Base-by-base conservation (phyloP, 2,888 invertebrate species). In the Polyploca ridens region DNA sequence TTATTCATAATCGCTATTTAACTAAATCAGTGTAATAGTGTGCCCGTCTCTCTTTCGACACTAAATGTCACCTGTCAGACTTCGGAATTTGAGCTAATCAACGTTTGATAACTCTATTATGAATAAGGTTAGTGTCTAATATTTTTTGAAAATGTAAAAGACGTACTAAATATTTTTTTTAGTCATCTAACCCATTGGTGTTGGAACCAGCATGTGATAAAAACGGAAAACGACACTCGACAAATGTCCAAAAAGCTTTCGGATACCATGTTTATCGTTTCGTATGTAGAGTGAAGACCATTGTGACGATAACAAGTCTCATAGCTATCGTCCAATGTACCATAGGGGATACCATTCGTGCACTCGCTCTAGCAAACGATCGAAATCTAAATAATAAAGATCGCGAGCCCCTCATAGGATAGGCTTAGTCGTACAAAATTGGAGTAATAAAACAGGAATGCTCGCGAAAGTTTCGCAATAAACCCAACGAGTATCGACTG, bases 381-480 rank as follows among this genome's bases (percentile, higher is more conserved):
- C 88, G 87, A 90, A 91, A 91, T 92, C 90, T 91, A 91, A 92
- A 93, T 92, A 93, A 92, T 91, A 92, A 91, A 92, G 90, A 91
- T 90, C 86, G 89, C 86, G 81, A 76, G 77, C 86, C 87, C 85
- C 84, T 79, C 69, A 83, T 83, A 81, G 89, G 87, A 90, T 91
- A 89, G 93, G 92, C 93, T 92, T 91, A 91, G 87, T 86, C 88
- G 89, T 87, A 91, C 92, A 91, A 93, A 94, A 93, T 93, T 93
- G 93, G 90, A 87, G 94, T 93, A 93, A 93, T 94, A 94, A 93
- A 93, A 92, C 93, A 90, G 93, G 88, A 93, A 93, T 93, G 93
- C 91, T 88, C 86, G 89, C 87, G 86, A 93, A 94, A 94, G 90
- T 94, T 94, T 94, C 82, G 93, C 91, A 94, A 94, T 94, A 94